Percentiles rank a stretch among this genome's conserved stretches.
Evolutionary conservation across 2,113 vertebrate genomes (phyloP).

Genomic region (Nymphicus hollandicus): DNA sequence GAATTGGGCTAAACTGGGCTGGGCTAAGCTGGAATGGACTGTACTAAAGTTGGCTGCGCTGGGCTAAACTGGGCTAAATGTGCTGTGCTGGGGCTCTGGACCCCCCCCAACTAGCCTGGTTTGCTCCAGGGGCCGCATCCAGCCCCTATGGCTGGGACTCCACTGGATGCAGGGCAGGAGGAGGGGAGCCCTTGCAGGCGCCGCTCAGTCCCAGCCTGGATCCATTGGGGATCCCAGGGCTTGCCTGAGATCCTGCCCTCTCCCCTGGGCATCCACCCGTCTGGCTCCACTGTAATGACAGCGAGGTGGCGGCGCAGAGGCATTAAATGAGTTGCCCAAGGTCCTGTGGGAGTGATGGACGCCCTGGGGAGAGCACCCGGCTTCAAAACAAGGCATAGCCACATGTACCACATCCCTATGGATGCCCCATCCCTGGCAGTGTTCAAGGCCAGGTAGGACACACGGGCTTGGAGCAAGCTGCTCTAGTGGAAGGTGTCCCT

Average conservation of each 20-base stretch:
- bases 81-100: not conserved
- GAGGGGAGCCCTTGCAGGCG: not conserved
- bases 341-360: not conserved
- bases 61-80: too few relatives aligned
- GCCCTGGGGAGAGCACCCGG: fast-evolving
- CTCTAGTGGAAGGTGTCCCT: not conserved
- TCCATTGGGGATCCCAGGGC: not conserved
- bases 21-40: too few relatives aligned
- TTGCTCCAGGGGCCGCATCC: not conserved
- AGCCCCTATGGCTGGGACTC: fast-evolving
- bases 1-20: too few relatives aligned
- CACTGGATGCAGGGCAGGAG: not conserved
- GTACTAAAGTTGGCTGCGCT: too few relatives aligned
- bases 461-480: not conserved
- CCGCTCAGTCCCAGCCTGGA: not conserved
- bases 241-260: not conserved
- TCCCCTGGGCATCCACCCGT: slow-evolving; percentile 10
- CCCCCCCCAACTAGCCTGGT: too few relatives aligned
- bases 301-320: not conserved
- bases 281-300: slow-evolving; percentile 19
- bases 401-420: fast-evolving
- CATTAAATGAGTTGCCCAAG: not conserved
- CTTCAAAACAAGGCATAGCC: not conserved
- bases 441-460: not conserved
- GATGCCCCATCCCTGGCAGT: not conserved